Evolutionary conservation across 2,113 vertebrate species (phyloP), one percentile per base, ranked within the genome.

Genomic region (Protomyctophum bolini): DNA sequence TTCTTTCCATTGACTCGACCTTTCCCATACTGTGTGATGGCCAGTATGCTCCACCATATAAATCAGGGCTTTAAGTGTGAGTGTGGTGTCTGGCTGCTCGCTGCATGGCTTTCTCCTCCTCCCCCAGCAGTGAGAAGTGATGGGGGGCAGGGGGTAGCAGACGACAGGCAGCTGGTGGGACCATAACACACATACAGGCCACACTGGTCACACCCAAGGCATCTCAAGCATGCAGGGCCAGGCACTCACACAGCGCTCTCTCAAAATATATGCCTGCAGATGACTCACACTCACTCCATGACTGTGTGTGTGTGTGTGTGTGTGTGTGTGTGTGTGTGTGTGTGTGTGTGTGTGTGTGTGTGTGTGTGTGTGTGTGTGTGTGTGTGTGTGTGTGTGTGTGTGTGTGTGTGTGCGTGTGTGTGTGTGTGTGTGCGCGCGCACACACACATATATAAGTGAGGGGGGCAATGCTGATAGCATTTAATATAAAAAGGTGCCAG

Each of bases 151-250:
- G 33, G 33, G 63, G 50, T 45, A 70, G 66, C 69, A 84, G 75
- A 87, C 75, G 72, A 83, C 83, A 80, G 65, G 69, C 89, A 87
- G 83, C 87, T 87, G 87, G 76, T 75, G 46, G 52, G 68, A 82
- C 63, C 61, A 75, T 63, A 75, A 81, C 71, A 85, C 76, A 79
- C 63, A 72, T 69, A 73, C 62, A 68, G 59, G 86, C 81, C 88
- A 85, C 80, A 72, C 76, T 60, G 83, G 89, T 86, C 89, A 87
- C 88, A 89, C 88, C 87, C 83, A 83, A 86, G 84, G 91, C 89
- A 91, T 92, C 84, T 75, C 76, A 88, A 63, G 84, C 87, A 92
- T 63, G 89, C 86, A 72, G 80, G 71, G 70, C 84, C 82, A 71
- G 66, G 76, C 85, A 46, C 76, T 81, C 76, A 73, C 79, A 82